Evolutionary conservation across 2,113 vertebrate genomes (phyloP).

Genomic region (Coptodon rendalli): DNA sequence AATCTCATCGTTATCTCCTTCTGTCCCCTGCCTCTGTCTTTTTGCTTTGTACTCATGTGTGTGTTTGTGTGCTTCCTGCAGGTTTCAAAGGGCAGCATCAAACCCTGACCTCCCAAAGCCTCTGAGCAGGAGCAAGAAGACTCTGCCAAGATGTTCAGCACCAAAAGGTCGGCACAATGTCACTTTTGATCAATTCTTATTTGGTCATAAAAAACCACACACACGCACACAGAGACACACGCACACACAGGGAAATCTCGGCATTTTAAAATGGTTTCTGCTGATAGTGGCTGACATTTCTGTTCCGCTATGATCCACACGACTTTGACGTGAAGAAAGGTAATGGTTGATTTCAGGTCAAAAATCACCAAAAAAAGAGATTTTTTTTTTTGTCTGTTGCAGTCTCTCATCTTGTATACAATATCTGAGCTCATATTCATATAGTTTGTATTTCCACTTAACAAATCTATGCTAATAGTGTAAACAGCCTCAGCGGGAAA

Average conservation of each 20-base stretch:
- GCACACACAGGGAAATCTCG: neutral
- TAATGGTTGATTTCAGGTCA: neutral
- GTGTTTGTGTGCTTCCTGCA: conserved; percentile 8
- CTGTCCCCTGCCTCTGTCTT: conserved; percentile 9
- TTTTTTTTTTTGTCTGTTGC: neutral
- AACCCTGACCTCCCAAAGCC: conserved; percentile 42
- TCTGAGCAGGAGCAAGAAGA: conserved; percentile 62
- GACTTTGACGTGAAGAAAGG: neutral
- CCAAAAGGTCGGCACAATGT: conserved; percentile 82
- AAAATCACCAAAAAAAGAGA: neutral
- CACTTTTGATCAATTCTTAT: conserved; percentile 49
- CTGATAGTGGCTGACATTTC: conserved; percentile 43
- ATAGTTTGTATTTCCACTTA: neutral
- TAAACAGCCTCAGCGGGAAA: neutral
- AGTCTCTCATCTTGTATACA: neutral
- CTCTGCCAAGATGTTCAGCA: conserved; percentile 82
- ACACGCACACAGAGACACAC: neutral
- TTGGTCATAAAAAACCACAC: neutral
- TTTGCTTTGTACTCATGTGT: neutral
- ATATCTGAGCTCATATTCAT: neutral
- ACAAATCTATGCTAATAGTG: neutral
- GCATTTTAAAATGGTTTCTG: conserved; percentile 8
- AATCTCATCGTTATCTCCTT: conserved; percentile 43
- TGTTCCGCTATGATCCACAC: neutral
- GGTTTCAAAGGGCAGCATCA: conserved; percentile 59